Evolutionary conservation across 2,797 vertebrate genomes (phyloP).

Genomic region (Eulemur coronatus): DNA sequence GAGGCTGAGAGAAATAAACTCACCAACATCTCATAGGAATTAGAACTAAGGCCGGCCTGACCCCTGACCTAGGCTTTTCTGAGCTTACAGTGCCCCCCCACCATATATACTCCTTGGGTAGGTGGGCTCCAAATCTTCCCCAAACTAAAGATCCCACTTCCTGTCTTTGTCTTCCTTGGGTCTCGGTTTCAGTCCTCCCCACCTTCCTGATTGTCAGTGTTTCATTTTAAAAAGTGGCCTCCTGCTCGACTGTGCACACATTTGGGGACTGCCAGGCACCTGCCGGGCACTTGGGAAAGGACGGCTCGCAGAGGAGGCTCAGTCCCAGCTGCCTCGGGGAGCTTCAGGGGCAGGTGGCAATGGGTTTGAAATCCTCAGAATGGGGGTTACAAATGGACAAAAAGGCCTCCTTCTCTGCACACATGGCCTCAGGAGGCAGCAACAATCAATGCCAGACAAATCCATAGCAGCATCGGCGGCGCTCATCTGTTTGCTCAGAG

Average conservation of each 20-base stretch:
- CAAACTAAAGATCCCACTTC: neutral
- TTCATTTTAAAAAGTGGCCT: neutral
- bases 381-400: no score
- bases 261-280: fast-evolving
- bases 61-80: neutral
- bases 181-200: neutral
- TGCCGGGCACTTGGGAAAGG: neutral
- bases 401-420: neutral
- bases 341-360: neutral
- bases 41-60: neutral
- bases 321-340: neutral
- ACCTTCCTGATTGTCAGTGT: fast-evolving
- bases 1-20: neutral
- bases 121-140: no score
- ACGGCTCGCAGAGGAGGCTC: neutral
- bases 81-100: fast-evolving
- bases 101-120: neutral
- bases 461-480: fast-evolving
- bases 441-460: fast-evolving
- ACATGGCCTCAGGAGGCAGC: neutral
- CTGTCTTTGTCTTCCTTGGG: neutral
- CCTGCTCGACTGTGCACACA: fast-evolving
- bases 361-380: neutral
- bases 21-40: neutral
- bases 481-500: neutral